These are phyloP conservation scores for Cheilosia soror DNA, from an alignment of 2,888 invertebrate genomes.

Conservation along the genomic window DNA sequence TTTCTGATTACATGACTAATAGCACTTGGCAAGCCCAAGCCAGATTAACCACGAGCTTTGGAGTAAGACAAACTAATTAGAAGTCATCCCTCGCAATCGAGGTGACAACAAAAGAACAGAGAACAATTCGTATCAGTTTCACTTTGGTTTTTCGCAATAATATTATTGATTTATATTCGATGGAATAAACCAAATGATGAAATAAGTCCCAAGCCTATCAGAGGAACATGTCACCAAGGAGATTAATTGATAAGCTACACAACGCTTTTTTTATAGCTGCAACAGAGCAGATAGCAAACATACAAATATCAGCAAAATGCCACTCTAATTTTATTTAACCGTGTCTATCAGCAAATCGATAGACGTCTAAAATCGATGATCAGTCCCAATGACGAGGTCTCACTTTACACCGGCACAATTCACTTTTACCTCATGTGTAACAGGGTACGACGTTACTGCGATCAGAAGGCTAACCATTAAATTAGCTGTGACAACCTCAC, in stretches of 20 bases:
- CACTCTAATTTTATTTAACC: conserved; percentile 12
- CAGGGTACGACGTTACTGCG: too few species aligned
- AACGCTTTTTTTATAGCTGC: conserved; percentile 5
- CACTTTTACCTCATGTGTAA: not conserved
- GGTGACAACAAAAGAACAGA: conserved; percentile 6
- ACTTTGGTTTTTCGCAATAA: conserved; percentile 10
- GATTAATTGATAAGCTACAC: conserved; percentile 47
- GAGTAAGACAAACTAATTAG: not conserved
- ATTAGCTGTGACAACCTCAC: not conserved
- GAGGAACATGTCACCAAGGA: conserved; percentile 30
- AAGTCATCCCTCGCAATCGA: not conserved
- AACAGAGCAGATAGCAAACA: conserved; percentile 17
- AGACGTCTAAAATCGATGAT: conserved; percentile 1
- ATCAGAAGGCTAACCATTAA: too few species aligned
- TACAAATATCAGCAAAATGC: not conserved
- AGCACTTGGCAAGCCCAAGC: not conserved
- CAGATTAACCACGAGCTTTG: not conserved
- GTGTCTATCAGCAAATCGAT: conserved; percentile 12
- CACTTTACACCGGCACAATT: conserved; percentile 21
- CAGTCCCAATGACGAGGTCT: conserved; percentile 7
- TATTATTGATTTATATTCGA: conserved; percentile 27
- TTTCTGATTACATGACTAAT: not conserved
- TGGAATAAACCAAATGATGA: conserved; percentile 12
- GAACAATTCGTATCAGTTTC: conserved; percentile 4
- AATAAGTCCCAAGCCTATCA: conserved; percentile 18